A percentile compares a stretch with the other conserved stretches of the same genome.
phyloP scores from a whole-genome alignment of 1,140 invertebrate species.

The Mesaphorura yosii region DNA sequence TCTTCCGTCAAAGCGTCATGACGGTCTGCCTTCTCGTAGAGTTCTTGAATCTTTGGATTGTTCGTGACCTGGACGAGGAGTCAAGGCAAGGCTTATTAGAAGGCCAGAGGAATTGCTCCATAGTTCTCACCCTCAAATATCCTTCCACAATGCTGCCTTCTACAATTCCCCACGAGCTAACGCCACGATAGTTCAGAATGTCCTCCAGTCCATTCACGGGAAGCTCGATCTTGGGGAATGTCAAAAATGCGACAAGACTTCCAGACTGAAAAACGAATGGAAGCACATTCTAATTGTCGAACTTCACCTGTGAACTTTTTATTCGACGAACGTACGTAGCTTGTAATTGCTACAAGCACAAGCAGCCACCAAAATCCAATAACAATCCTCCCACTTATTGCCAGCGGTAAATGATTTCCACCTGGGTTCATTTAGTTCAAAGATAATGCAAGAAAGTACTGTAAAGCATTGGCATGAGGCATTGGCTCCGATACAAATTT shows the following conservation, averaged over 20 bases:
- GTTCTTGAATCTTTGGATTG: slow-evolving; percentile 20
- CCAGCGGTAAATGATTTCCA: slow-evolving; percentile 67
- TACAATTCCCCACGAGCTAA: slow-evolving; percentile 58
- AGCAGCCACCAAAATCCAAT: slow-evolving; percentile 88
- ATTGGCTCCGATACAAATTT: too few species aligned
- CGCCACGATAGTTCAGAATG: slow-evolving; percentile 46
- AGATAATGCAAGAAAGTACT: background rate
- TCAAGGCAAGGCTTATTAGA: slow-evolving; percentile 13
- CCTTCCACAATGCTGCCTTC: slow-evolving; percentile 58
- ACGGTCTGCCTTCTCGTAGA: slow-evolving; percentile 45
- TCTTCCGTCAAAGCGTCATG: slow-evolving; percentile 38
- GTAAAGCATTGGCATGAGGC: background rate
- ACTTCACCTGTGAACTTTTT: slow-evolving; percentile 50
- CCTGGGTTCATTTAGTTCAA: slow-evolving; percentile 42
- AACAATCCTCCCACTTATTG: slow-evolving; percentile 74
- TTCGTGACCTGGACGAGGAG: slow-evolving; percentile 21
- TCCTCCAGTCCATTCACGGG: slow-evolving; percentile 61
- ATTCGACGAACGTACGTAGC: too few species aligned
- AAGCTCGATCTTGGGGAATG: slow-evolving; percentile 73
- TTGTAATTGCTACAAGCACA: slow-evolving; percentile 76
- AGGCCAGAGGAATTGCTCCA: background rate
- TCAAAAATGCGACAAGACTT: slow-evolving; percentile 82
- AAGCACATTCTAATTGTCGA: background rate
- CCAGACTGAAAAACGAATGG: slow-evolving; percentile 69
- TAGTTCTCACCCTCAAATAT: slow-evolving; percentile 40